Evolutionary conservation across 2,888 invertebrate species (phyloP), one percentile per base, ranked within the genome.

Genomic region (Drosophila histrio): DNA sequence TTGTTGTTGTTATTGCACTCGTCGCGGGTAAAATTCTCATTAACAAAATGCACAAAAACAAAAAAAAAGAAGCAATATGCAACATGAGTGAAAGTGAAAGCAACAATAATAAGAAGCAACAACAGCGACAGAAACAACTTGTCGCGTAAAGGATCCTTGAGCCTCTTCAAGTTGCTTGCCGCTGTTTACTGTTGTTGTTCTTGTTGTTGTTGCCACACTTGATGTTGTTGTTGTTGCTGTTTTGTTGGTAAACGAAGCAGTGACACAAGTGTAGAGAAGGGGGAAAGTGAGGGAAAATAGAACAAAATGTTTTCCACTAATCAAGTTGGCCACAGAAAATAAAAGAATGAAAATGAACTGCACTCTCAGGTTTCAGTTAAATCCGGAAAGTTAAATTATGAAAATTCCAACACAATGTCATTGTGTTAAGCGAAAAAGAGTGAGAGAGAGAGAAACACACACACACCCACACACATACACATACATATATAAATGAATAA

Each of bases 331-430:
- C 32, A 17, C 19, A 30, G n/a, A 17, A 47, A 62, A 47, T 17
- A 47, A 24, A 28, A 47, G 28, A 63, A 50, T 28, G 30, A 49
- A 64, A 66, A 73, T 75, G 49, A 84, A 76, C 72, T 84, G 80
- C 58, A 69, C 52, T 62, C 67, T 53, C 61, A 68, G 77, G 19
- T 57, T 61, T 30, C 58, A 43, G 41, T 57, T 21, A 44, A 72
- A 70, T 77, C 70, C 71, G 57, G 30, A 68, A 84, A 81, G 82
- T 85, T 82, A 68, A 82, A 84, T 77, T 84, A 81, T 81, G 79
- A 81, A 80, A 78, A 66, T 81, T 73, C 61, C 70, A 65, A 53
- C 62, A 66, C 65, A 74, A 58, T 68, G 67, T 61, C 53, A 60
- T 41, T 68, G 53, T 71, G 66, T 46, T 32, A 26, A 50, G 44